These are phyloP conservation scores for Patiria pectinifera DNA, from an alignment of 53 echinoderm and acorn worm species.

Conservation along the genomic window DNA sequence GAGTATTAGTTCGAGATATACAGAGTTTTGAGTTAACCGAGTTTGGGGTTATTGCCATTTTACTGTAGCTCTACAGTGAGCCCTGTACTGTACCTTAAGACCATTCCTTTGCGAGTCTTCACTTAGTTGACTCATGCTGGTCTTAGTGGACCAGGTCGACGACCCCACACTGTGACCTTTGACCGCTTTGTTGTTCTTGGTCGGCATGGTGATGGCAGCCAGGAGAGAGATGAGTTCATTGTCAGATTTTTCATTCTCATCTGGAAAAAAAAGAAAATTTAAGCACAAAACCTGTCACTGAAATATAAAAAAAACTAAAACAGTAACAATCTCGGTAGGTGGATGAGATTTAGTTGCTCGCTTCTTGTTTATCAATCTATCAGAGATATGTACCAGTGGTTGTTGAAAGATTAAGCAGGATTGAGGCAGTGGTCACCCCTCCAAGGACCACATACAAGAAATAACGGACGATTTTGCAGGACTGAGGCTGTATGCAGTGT, in stretches of 20 bases:
- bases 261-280: slow-evolving; percentile 42
- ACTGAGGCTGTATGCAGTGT: no score
- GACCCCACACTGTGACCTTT: slow-evolving; percentile 48
- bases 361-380: no score
- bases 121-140: slow-evolving; percentile 61
- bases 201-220: slow-evolving; percentile 84
- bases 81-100: slow-evolving; percentile 68
- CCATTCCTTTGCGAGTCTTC: slow-evolving; percentile 77
- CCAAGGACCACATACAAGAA: no score
- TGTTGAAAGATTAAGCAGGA: no score
- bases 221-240: slow-evolving; percentile 81
- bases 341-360: neutral
- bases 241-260: slow-evolving; percentile 82
- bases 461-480: no score
- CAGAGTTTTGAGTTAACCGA: no score
- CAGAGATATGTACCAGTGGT: no score
- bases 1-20: no score
- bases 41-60: no score
- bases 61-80: neutral
- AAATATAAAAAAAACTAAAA: neutral
- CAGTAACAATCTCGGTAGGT: neutral
- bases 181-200: slow-evolving; percentile 29
- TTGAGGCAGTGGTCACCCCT: no score
- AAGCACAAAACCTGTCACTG: neutral
- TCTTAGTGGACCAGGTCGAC: slow-evolving; percentile 65